These are phyloP conservation scores for Chesias legatella DNA, from an alignment of 2,888 invertebrate genomes.

Conservation along the genomic window DNA sequence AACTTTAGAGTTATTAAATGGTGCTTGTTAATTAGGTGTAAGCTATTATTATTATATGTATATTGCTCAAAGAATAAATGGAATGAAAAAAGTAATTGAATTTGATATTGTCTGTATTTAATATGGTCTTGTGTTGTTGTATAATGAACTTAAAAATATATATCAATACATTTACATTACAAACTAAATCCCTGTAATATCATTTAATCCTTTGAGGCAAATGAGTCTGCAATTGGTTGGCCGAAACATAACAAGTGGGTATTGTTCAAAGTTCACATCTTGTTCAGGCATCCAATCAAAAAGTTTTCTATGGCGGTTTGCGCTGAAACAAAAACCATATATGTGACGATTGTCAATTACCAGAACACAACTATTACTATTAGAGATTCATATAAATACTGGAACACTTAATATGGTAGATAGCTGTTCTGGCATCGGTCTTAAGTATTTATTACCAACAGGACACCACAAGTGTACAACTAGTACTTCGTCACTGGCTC, in stretches of 20 bases:
- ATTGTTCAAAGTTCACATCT: conserved; percentile 58
- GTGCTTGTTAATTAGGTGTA: conserved; percentile 16
- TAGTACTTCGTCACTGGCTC: too few relatives aligned
- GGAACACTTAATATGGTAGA: too few relatives aligned
- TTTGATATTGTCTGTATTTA: conserved; percentile 74
- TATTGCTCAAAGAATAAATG: conserved; percentile 4
- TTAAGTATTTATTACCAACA: too few relatives aligned
- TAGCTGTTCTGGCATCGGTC: too few relatives aligned
- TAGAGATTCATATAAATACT: too few relatives aligned
- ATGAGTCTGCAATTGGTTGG: conserved; percentile 65
- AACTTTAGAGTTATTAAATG: not conserved
- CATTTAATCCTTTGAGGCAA: conserved; percentile 71
- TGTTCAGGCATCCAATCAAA: conserved; percentile 80
- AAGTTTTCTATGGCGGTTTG: conserved; percentile 90
- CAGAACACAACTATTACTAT: too few relatives aligned
- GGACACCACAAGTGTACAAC: too few relatives aligned
- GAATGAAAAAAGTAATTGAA: conserved; percentile 15
- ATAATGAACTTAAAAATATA: conserved; percentile 74
- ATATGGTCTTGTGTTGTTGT: conserved; percentile 65
- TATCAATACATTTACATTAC: conserved; percentile 72
- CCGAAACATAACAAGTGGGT: conserved; percentile 53
- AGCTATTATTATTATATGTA: conserved; percentile 14
- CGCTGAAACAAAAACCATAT: conserved; percentile 76
- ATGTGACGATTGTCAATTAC: too few relatives aligned
- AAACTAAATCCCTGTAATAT: conserved; percentile 80